Base-by-base conservation (phyloP, 2,888 invertebrate genomes). In the Lasius fuliginosus region DNA sequence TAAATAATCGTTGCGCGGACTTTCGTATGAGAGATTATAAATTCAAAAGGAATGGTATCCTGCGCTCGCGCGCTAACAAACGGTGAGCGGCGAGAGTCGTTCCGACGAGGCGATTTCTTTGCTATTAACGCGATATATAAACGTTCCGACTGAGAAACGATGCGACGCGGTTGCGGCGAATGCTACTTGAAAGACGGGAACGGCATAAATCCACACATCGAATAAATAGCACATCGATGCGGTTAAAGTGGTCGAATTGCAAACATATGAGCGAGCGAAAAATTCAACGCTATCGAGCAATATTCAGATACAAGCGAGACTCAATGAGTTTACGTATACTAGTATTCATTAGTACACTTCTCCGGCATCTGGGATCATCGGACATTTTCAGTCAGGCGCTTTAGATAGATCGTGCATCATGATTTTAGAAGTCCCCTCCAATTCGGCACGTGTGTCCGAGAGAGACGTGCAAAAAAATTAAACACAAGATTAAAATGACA, bases 1-100 rank as follows among this genome's bases (percentile, higher is more conserved):
- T 89, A 89, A 89, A 90, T 89, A 89, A 90, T 89, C 90, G 82
- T 71, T 49, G 40, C 30, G 65, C 46, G 62, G 40, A 58, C 11
- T 68, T 53, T 69, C 49, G 71, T 23, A 40, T 42, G 33, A 64
- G 81, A 67, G 86, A 90, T 90, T 90, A 90, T 90, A 90, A 90
- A 90, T 89, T 89, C 77, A 83, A 85, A 87, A 86, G 85, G 85
- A 85, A 86, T 58, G 82, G 68, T 82, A 67, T 33, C 69, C 23
- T 40, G 6, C 18, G 82, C 76, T 36, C 77, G 68, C 77, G 68
- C 74, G 58, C 36, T 88, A 90, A 90, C 83, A 83, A 88, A 83
- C 83, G 69, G 67, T 33, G 82, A 46, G 12, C 68, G 60, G 81
- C 64, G 49, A 36, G 49, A 74, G 30, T 36, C 23, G 46, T 36